Evolutionary conservation across 1,140 invertebrate genomes (phyloP).

Genomic region (Cardiocondyla obscurior): DNA sequence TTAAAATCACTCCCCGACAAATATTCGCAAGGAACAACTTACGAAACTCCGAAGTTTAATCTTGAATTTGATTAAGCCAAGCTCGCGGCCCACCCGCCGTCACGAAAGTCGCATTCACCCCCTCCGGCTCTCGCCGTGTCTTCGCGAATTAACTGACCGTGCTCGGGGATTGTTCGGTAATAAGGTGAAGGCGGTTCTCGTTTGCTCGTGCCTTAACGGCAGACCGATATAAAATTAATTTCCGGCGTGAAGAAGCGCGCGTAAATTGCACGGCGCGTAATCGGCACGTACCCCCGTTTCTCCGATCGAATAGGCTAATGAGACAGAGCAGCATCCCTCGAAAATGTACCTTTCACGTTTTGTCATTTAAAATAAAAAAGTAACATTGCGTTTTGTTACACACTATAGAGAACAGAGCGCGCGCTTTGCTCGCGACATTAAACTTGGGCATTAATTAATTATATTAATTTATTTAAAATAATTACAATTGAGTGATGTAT

Average conservation of each 20-base stretch:
- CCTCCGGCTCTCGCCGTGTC: neutral
- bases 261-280: constrained; percentile 38
- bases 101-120: constrained; percentile 12
- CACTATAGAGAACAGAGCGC: neutral
- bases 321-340: neutral
- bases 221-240: constrained; percentile 62
- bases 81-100: constrained; percentile 27
- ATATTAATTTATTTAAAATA: too few relatives aligned
- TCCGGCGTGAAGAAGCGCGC: constrained; percentile 1
- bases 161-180: constrained; percentile 63
- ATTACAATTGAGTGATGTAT: too few relatives aligned
- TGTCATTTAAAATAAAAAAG: neutral
- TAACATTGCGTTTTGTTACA: neutral
- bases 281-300: neutral
- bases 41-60: constrained; percentile 78
- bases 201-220: constrained; percentile 38
- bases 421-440: too few relatives aligned
- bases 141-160: constrained; percentile 74
- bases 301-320: neutral
- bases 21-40: constrained; percentile 73
- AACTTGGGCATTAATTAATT: too few relatives aligned
- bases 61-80: constrained; percentile 79
- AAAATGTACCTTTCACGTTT: neutral
- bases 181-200: constrained; percentile 42
- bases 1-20: constrained; percentile 79